Percentiles rank a stretch among this genome's conserved stretches.
phyloP scores from a whole-genome alignment of 2,113 vertebrate genomes.

The Rhombomys opimus region DNA sequence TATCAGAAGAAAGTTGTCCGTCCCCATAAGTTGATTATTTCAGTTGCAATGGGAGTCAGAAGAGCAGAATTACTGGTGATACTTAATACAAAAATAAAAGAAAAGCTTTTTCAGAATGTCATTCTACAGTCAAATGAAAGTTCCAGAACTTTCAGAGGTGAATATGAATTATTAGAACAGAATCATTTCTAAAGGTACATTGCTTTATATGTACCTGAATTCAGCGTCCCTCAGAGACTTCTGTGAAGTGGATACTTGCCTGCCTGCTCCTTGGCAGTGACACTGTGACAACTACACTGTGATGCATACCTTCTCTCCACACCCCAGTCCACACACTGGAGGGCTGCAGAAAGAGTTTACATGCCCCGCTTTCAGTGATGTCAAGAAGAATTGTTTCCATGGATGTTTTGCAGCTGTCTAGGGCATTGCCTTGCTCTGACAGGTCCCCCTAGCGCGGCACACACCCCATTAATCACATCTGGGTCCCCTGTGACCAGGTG shows the following conservation, averaged over 20 bases:
- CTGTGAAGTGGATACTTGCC: neutral
- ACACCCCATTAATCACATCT: neutral
- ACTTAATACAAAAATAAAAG: slow-evolving; percentile 8
- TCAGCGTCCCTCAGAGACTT: neutral
- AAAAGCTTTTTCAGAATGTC: neutral
- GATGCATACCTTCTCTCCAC: neutral
- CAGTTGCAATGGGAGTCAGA: neutral
- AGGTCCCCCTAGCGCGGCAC: neutral
- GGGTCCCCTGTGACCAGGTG: neutral
- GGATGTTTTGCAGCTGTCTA: neutral
- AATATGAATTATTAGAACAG: neutral
- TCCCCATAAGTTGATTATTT: neutral
- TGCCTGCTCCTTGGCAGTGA: neutral
- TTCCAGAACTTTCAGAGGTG: neutral
- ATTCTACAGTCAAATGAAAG: neutral
- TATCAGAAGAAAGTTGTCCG: slow-evolving; percentile 27
- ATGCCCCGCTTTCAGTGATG: neutral
- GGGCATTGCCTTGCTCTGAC: neutral
- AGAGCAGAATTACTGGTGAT: neutral
- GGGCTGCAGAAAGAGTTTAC: neutral
- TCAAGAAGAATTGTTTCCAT: neutral
- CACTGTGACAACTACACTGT: fast-evolving
- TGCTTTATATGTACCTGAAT: neutral
- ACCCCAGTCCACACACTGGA: neutral
- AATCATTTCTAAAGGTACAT: slow-evolving; percentile 4